Conservation (phyloP, 1,140 invertebrate genomes). For the Rhyzopertha dominica region DNA sequence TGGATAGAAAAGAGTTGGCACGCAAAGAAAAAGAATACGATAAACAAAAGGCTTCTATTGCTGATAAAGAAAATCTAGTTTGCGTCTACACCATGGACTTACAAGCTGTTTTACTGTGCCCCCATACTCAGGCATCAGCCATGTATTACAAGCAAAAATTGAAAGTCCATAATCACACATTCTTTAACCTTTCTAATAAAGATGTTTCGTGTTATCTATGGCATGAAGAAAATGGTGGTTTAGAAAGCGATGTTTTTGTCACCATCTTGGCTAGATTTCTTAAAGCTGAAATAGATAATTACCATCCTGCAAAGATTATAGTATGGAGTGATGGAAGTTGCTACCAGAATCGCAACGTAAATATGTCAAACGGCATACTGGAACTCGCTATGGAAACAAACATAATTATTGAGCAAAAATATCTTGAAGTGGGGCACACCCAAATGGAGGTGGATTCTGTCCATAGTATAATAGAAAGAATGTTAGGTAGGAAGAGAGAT, state of each 20-base stretch:
- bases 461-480: conserved; percentile 33
- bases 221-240: conserved; percentile 24
- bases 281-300: background rate
- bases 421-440: conserved; percentile 41
- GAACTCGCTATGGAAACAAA: conserved; percentile 28
- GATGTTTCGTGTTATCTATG: conserved; percentile 32
- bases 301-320: background rate
- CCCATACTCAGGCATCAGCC: background rate
- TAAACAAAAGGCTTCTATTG: conserved; percentile 19
- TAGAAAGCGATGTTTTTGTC: conserved; percentile 11
- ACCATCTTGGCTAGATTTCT: background rate
- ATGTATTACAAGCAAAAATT: conserved; percentile 33
- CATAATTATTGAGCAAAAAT: conserved; percentile 40
- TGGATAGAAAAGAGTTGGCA: conserved; percentile 19
- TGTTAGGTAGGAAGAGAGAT: conserved; percentile 1
- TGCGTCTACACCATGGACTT: conserved; percentile 10
- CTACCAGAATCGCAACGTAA: conserved; percentile 38
- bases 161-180: conserved; percentile 30
- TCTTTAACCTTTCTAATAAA: conserved; percentile 28
- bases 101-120: conserved; percentile 6
- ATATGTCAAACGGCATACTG: conserved; percentile 38
- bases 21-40: conserved; percentile 25
- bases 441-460: conserved; percentile 45
- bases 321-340: background rate
- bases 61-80: conserved; percentile 15